Evolutionary conservation across 2,888 invertebrate genomes (phyloP).

Genomic region (Smittia aterrima): DNA sequence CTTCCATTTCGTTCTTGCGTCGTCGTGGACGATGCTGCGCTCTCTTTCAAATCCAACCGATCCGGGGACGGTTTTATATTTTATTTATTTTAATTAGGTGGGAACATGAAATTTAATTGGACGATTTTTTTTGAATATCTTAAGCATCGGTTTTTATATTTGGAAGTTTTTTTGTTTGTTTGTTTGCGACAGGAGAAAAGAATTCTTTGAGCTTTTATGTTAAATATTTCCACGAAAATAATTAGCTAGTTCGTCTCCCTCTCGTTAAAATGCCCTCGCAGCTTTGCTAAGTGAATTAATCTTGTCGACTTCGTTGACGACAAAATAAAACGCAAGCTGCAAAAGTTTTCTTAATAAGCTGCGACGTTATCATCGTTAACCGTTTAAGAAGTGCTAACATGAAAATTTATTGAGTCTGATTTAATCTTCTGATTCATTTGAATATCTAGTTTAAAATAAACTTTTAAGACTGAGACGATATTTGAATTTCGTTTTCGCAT

Average conservation of each 20-base stretch:
- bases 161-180: slow-evolving; percentile 29
- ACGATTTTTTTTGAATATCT: slow-evolving; percentile 40
- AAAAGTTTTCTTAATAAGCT: background rate
- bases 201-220: slow-evolving; percentile 35
- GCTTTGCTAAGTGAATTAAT: background rate
- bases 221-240: slow-evolving; percentile 40
- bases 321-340: background rate
- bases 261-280: background rate
- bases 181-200: slow-evolving; percentile 7
- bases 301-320: background rate
- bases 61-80: slow-evolving; percentile 31
- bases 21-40: slow-evolving; percentile 14
- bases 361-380: slow-evolving; percentile 27
- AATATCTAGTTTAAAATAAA: slow-evolving; percentile 1
- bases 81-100: slow-evolving; percentile 42
- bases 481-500: background rate
- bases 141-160: slow-evolving; percentile 6
- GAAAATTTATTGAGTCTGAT: slow-evolving; percentile 39
- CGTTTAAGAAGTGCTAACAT: slow-evolving; percentile 36
- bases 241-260: slow-evolving; percentile 24
- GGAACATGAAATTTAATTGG: slow-evolving; percentile 42
- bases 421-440: slow-evolving; percentile 16
- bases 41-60: slow-evolving; percentile 8
- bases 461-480: background rate
- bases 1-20: slow-evolving; percentile 7